Conservation (phyloP, 2,797 vertebrate genomes). For the Delichon dasypus region DNA sequence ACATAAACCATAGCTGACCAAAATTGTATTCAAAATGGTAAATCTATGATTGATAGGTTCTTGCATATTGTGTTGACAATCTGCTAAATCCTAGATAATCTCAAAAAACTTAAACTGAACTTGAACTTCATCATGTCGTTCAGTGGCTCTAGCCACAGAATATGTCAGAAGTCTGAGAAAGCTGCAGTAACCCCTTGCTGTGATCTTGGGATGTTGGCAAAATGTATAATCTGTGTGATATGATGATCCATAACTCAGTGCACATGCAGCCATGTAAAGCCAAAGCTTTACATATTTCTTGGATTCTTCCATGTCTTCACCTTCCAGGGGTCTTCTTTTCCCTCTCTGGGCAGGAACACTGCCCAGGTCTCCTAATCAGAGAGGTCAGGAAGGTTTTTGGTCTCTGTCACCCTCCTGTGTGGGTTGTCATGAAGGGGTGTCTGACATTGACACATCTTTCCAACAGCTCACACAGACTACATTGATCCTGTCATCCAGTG, state of each 20-base stretch:
- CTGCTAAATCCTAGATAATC: background rate
- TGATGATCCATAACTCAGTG: background rate
- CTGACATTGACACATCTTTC: accelerated
- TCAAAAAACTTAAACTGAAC: background rate
- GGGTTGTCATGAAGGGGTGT: background rate
- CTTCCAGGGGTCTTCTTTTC: background rate
- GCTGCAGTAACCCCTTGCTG: background rate
- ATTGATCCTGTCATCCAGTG: background rate
- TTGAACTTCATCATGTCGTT: background rate
- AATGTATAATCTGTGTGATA: background rate
- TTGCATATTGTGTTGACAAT: background rate
- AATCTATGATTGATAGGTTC: background rate
- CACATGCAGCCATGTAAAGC: background rate
- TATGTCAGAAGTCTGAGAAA: background rate
- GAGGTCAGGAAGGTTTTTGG: background rate
- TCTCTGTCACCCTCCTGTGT: background rate
- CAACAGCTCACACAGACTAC: background rate
- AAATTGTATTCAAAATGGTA: background rate
- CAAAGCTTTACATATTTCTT: background rate
- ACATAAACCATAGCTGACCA: background rate
- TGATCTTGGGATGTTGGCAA: background rate
- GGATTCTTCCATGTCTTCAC: background rate
- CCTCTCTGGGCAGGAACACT: background rate
- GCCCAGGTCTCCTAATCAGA: background rate
- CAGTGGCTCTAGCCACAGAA: background rate